Evolutionary conservation across 2,113 vertebrate species (phyloP).

Genomic region (Pelmatolapia mariae): DNA sequence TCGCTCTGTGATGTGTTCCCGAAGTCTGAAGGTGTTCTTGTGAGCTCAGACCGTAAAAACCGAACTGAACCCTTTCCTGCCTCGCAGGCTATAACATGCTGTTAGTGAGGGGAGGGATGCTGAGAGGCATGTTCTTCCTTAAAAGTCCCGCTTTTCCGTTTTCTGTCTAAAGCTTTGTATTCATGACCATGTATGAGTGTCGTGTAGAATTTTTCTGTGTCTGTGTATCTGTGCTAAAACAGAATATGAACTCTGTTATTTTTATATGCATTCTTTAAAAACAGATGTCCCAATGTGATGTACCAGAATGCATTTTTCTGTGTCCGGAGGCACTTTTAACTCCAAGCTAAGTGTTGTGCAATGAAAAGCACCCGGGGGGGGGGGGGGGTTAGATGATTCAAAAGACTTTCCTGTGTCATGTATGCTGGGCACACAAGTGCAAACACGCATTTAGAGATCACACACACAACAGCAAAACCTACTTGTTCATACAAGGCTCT

Average conservation of each 20-base stretch:
- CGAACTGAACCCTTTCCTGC: not conserved
- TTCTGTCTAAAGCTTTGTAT: not conserved
- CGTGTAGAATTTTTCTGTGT: not conserved
- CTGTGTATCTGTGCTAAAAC: not conserved
- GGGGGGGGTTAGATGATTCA: not conserved
- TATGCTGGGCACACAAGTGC: not conserved
- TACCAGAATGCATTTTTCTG: not conserved
- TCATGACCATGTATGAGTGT: not conserved
- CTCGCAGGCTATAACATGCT: slow-evolving; percentile 45
- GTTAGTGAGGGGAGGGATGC: not conserved
- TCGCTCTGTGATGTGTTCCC: not conserved
- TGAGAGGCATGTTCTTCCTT: slow-evolving; percentile 8
- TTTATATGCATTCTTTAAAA: not conserved
- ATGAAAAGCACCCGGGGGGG: not conserved
- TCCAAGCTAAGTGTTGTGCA: not conserved
- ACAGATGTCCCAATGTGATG: accelerated
- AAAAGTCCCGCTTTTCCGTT: not conserved
- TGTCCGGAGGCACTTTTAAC: not conserved
- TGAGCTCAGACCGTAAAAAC: not conserved
- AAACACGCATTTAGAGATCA: not conserved
- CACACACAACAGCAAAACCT: not conserved
- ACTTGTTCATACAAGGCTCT: slow-evolving; percentile 3
- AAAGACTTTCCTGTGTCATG: not conserved
- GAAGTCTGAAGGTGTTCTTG: not conserved
- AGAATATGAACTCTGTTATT: not conserved